phyloP scores from a whole-genome alignment of 2,888 invertebrate species.

The Tenthredo scrophulariae region DNA sequence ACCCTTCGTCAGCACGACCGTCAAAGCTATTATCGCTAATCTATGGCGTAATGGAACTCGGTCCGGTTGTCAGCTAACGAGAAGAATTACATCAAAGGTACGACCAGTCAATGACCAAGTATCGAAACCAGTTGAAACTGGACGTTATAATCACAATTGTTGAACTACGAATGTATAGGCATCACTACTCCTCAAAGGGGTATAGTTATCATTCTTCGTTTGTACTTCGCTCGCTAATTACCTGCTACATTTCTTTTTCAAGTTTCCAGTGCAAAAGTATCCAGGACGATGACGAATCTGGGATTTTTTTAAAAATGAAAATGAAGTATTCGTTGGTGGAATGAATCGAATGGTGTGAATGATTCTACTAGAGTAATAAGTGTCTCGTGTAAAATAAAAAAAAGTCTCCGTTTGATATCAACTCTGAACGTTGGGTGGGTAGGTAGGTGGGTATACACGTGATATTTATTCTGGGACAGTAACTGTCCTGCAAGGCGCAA shows the following conservation, averaged over 20 bases:
- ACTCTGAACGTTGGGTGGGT: background rate
- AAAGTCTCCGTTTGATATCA: background rate
- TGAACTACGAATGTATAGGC: background rate
- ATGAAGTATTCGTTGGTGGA: background rate
- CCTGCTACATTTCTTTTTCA: background rate
- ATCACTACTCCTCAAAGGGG: background rate
- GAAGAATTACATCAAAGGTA: slow-evolving; percentile 47
- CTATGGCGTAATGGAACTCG: slow-evolving; percentile 36
- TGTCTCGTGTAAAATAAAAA: background rate
- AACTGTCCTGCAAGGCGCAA: slow-evolving; percentile 48
- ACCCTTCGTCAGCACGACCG: slow-evolving; percentile 50
- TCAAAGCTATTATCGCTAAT: slow-evolving; percentile 46
- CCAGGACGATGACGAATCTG: too few relatives aligned
- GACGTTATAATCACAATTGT: background rate
- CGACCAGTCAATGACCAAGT: background rate
- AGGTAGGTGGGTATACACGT: background rate
- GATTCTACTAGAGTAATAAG: background rate
- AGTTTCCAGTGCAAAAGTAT: background rate
- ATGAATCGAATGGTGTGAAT: background rate
- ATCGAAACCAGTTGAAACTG: slow-evolving; percentile 10
- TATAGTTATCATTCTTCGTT: background rate
- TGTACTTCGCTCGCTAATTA: background rate
- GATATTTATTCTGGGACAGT: slow-evolving; percentile 38
- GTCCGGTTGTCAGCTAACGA: slow-evolving; percentile 46
- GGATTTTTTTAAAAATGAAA: too few relatives aligned